Evolutionary conservation across 2,797 vertebrate genomes (phyloP).

Genomic region (Dendrocincla fuliginosa): DNA sequence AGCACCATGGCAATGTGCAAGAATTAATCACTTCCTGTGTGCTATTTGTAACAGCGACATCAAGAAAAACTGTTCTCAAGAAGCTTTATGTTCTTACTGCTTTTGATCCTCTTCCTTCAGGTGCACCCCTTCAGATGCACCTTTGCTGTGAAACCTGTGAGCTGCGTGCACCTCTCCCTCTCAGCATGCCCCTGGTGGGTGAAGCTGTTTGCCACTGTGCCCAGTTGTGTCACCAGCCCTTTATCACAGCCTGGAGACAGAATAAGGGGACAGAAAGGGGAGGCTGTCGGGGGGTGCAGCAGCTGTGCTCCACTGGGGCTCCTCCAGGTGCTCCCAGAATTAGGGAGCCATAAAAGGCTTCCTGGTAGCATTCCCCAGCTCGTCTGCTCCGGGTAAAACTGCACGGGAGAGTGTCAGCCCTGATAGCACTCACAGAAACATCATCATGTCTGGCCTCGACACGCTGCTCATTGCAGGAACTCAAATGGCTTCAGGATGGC

Average conservation of each 20-base stretch:
- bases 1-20: not conserved
- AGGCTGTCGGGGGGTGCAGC: not conserved
- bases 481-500: not conserved
- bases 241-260: not conserved
- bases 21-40: not conserved
- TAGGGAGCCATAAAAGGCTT: constrained; percentile 21
- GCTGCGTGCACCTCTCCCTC: not conserved
- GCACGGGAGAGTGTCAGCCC: not conserved
- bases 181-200: not conserved
- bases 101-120: not conserved
- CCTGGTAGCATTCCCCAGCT: not conserved
- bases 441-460: not conserved
- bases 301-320: not conserved
- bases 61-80: not conserved
- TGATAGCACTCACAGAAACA: not conserved
- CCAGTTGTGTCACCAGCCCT: not conserved
- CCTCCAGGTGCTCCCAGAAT: constrained; percentile 4
- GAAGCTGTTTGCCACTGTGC: not conserved
- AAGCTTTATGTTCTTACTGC: not conserved
- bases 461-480: not conserved
- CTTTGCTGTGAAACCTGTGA: fast-evolving
- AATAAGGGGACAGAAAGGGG: not conserved
- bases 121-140: not conserved
- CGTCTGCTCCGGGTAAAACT: not conserved
- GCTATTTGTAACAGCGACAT: not conserved